Conservation (phyloP, 2,888 invertebrate genomes). For the Yponomeuta sedellus region DNA sequence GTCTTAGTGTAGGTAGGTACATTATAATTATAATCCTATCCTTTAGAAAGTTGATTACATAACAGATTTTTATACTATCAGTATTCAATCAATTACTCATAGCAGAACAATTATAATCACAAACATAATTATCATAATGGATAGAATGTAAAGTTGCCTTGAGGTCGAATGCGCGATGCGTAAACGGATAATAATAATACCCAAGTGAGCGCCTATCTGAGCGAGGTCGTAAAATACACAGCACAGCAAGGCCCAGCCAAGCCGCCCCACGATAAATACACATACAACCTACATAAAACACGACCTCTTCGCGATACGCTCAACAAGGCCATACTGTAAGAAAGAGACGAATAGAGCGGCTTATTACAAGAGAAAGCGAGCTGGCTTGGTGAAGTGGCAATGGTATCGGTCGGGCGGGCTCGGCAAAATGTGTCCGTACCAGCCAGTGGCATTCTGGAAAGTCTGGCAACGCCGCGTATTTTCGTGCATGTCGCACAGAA, state of each 20-base stretch:
- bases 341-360: neutral
- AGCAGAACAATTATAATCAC: too few relatives aligned
- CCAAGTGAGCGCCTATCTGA: conserved; percentile 16
- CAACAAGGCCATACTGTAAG: neutral
- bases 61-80: too few relatives aligned
- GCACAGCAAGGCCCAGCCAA: conserved; percentile 36
- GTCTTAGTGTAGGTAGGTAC: too few relatives aligned
- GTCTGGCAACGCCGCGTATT: neutral
- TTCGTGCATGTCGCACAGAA: neutral
- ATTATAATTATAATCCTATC: too few relatives aligned
- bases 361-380: neutral
- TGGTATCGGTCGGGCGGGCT: neutral
- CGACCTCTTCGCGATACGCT: neutral
- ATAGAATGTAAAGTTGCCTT: too few relatives aligned
- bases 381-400: neutral
- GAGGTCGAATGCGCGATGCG: neutral
- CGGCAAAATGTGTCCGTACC: neutral
- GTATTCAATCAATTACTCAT: too few relatives aligned
- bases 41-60: too few relatives aligned
- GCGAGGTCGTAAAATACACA: conserved; percentile 44
- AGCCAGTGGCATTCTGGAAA: neutral
- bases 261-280: conserved; percentile 20
- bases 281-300: conserved; percentile 6
- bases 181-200: conserved; percentile 22
- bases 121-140: too few relatives aligned